phyloP scores from a whole-genome alignment of 2,888 invertebrate genomes.

The Dorcus hopei region DNA sequence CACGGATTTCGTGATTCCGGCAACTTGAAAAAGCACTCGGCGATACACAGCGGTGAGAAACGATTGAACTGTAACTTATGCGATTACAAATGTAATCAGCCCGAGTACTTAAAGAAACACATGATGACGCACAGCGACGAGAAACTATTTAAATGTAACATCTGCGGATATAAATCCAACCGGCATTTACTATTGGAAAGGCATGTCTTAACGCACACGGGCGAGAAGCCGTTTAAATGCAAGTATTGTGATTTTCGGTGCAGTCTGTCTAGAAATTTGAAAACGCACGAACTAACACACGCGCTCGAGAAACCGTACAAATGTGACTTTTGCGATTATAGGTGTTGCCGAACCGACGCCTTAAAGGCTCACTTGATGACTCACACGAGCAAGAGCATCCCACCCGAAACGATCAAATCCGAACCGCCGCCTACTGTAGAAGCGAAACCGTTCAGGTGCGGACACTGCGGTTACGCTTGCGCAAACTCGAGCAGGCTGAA shows the following conservation, averaged over 20 bases:
- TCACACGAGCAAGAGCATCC: neutral
- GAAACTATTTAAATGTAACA: too few species aligned
- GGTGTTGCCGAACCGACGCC: slow-evolving; percentile 35
- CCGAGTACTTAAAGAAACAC: slow-evolving; percentile 4
- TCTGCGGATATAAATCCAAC: too few species aligned
- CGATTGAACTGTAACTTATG: too few species aligned
- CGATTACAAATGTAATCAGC: neutral
- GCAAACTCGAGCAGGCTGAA: slow-evolving; percentile 45
- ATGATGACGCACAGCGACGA: slow-evolving; percentile 5
- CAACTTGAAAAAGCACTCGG: too few species aligned
- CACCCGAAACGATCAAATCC: neutral
- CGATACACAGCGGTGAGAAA: too few species aligned
- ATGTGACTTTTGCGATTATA: slow-evolving; percentile 2
- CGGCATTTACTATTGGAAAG: neutral
- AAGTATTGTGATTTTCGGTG: neutral
- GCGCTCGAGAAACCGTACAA: slow-evolving; percentile 21
- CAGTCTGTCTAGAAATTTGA: neutral
- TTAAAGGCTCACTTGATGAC: slow-evolving; percentile 54
- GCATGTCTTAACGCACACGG: neutral
- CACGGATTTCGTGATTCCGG: too few species aligned
- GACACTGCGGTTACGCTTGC: slow-evolving; percentile 59
- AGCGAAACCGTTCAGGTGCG: slow-evolving; percentile 59
- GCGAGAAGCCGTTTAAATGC: neutral
- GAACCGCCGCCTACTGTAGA: slow-evolving; percentile 54
- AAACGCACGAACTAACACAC: slow-evolving; percentile 6